A percentile compares a stretch with the other conserved stretches of the same genome.
These are phyloP conservation scores for Crioceris asparagi DNA, from an alignment of 2,888 invertebrate genomes.

Conservation along the genomic window DNA sequence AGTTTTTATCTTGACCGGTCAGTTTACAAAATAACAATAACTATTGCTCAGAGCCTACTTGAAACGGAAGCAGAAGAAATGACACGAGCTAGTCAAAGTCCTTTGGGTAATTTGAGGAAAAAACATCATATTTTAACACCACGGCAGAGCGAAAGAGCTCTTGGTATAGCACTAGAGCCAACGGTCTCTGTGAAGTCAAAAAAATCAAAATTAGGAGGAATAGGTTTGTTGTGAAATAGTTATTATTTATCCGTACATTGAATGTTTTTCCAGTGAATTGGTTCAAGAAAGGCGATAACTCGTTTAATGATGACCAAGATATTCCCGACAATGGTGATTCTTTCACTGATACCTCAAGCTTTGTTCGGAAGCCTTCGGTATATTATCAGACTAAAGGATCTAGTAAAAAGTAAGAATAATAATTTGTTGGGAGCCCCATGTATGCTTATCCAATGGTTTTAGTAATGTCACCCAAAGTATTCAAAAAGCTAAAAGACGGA, in stretches of 20 bases:
- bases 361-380: conserved; percentile 37
- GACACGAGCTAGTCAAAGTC: conserved; percentile 64
- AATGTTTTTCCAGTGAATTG: conserved; percentile 40
- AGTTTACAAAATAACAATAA: neutral
- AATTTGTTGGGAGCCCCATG: neutral
- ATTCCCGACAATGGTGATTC: conserved; percentile 40
- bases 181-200: conserved; percentile 39
- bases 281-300: conserved; percentile 45
- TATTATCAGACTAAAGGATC: conserved; percentile 35
- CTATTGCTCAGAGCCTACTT: conserved; percentile 53
- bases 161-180: conserved; percentile 48
- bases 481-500: conserved; percentile 73
- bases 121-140: conserved; percentile 70
- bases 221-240: conserved; percentile 40
- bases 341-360: conserved; percentile 40
- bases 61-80: conserved; percentile 72
- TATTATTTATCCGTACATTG: conserved; percentile 4
- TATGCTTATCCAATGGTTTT: conserved; percentile 6
- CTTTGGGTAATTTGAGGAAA: conserved; percentile 61
- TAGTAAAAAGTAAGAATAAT: conserved; percentile 21
- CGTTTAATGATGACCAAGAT: conserved; percentile 41
- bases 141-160: conserved; percentile 70
- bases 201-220: conserved; percentile 55
- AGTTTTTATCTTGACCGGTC: conserved; percentile 27
- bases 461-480: conserved; percentile 54